phyloP scores from a whole-genome alignment of 2,888 invertebrate genomes.

The Amphipyra tragopoginis region DNA sequence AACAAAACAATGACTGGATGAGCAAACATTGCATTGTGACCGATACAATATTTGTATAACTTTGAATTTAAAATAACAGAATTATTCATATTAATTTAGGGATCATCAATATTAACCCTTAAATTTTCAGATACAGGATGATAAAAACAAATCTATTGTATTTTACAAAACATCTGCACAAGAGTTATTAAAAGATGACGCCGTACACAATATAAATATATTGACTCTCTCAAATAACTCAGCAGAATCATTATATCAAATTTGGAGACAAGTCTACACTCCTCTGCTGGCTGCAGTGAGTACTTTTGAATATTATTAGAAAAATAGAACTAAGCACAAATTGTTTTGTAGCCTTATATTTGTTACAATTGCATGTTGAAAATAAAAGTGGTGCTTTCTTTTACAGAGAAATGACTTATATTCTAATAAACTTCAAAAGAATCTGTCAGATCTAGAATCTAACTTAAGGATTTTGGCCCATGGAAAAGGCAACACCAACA shows the following conservation, averaged over 20 bases:
- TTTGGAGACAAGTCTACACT: constrained; percentile 82
- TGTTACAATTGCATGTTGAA: background rate
- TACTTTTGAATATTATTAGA: background rate
- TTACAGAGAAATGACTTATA: constrained; percentile 80
- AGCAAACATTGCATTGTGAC: no score
- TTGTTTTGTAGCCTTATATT: background rate
- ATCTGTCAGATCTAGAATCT: constrained; percentile 80
- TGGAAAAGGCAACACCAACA: constrained; percentile 76
- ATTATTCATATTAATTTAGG: no score
- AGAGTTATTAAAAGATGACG: constrained; percentile 70
- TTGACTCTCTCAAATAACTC: constrained; percentile 78
- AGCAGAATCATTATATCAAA: constrained; percentile 82
- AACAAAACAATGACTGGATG: no score
- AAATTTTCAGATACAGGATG: constrained; percentile 74
- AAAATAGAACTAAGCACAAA: background rate
- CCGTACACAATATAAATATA: constrained; percentile 76
- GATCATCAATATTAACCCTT: no score
- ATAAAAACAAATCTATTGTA: constrained; percentile 76
- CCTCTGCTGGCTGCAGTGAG: constrained; percentile 81
- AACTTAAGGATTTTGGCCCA: constrained; percentile 81
- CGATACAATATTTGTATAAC: no score
- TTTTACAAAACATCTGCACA: constrained; percentile 80
- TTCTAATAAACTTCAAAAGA: constrained; percentile 83
- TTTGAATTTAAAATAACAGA: no score
- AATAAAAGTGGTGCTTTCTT: constrained; percentile 1